Evolutionary conservation across 1,140 invertebrate species (phyloP), one percentile per base, ranked within the genome.

Genomic region (Pollicipes pollicipes): DNA sequence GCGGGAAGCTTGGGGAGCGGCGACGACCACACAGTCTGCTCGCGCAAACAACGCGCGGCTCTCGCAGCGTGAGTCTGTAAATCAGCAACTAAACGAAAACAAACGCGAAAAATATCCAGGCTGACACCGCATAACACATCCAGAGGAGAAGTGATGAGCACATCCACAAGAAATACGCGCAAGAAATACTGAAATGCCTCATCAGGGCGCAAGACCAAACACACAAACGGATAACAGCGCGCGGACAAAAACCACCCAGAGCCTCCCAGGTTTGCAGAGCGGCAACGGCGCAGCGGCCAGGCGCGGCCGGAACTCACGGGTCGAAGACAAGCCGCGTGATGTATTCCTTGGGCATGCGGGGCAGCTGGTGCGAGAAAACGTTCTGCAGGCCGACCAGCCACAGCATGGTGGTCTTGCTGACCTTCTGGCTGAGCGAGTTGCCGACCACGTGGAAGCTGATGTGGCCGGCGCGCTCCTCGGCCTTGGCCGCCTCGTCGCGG

Each of bases 261-360:
- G n/a, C n/a, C n/a, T n/a, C n/a, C n/a, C n/a, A n/a, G n/a, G n/a
- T n/a, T n/a, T n/a, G n/a, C n/a, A n/a, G n/a, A n/a, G n/a, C n/a
- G n/a, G 32, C 16, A 35, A 16, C 4, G 4, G 4, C 16, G 32
- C 32, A 16, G 32, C 32, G 4, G 32, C 4, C 4, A 16, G 4
- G 4, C 32, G 32, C 4, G 4, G 32, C 30, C 72, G 71, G 32
- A 75, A 86, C 89, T 87, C 83, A 92, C 86, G 93, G 91, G 83
- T 99, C 97, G 82, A 99, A 99, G 0, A 99, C 91, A 29, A 98
- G 79, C 76, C 98, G 86, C 0, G 93, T 94, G 72, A 99, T 97
- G 77, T 99, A 99, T 80, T 98, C 94, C 75, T 95, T 94, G 0
- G 95, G 95, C 95, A 99, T 99, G 79, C 91, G 85, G 0, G 97